Evolutionary conservation across 2,113 vertebrate species (phyloP), one percentile per base, ranked within the genome.

Genomic region (Pterophyllum scalare): DNA sequence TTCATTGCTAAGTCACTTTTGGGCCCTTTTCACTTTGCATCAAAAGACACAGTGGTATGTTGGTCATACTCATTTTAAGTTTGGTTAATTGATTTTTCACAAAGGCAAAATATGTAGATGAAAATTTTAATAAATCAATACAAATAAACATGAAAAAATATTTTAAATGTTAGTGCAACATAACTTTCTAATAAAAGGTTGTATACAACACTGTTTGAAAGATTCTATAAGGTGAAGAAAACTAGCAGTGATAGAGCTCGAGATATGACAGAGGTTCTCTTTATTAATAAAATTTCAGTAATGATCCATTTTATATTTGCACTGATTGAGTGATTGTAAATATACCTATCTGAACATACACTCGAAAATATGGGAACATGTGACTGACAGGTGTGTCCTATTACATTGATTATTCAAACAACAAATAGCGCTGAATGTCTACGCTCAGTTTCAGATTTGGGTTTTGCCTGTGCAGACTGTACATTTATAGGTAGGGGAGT

Each of bases 21-120:
- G 7, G 22, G 20, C 35, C 80, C 65, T 74, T 86, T 38, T 79
- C 15, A 59, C 35, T 28, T 77, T 35, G 46, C 33, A 82, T 79
- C 46, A 84, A 64, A 33, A 82, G 58, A 67, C 54, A 22, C 59
- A 75, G 3, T 2, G 7, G 0, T 40, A 35, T 33, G 3, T 59
- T 81, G 67, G 67, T 91, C 80, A 90, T 81, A 85, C 62, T 84
- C 49, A 89, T 84, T 86, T 87, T 14, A 82, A 31, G 61, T 85
- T 86, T 60, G 31, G 17, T 61, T 75, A 43, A 91, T 65, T 82
- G 38, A 77, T 81, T 86, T 92, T 86, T 84, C 26, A 59, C 10
- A 82, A 87, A 79, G 26, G 12, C 19, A 54, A 80, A 46, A 46
- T 80, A 52, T 67, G 33, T 59, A n/a, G 15, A 59, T 59, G 60